Evolutionary conservation across 2,113 vertebrate genomes (phyloP).

Genomic region (Elanoides forficatus): DNA sequence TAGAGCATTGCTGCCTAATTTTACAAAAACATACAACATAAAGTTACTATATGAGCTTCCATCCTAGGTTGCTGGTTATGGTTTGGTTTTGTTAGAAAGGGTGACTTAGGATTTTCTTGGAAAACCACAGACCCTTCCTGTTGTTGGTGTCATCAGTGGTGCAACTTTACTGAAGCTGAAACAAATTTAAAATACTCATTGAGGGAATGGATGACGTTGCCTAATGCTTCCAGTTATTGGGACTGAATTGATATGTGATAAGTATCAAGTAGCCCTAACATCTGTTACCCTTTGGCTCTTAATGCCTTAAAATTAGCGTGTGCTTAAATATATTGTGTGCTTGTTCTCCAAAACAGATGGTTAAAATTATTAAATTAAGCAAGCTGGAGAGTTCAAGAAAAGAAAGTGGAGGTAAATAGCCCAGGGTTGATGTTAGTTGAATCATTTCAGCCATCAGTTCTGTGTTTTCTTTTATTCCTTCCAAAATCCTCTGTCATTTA

Average conservation of each 20-base stretch:
- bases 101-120: not conserved
- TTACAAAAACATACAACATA: not conserved
- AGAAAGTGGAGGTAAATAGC: not conserved
- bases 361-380: not conserved
- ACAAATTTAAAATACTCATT: not conserved
- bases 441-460: not conserved
- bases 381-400: not conserved
- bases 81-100: not conserved
- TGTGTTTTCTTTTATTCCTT: not conserved
- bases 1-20: not conserved
- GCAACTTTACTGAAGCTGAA: not conserved
- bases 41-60: not conserved
- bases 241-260: not conserved
- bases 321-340: not conserved
- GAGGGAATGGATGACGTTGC: not conserved
- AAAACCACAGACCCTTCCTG: not conserved
- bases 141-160: not conserved
- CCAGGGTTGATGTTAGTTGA: not conserved
- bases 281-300: not conserved
- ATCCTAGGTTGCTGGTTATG: not conserved
- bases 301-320: not conserved
- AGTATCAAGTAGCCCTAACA: not conserved
- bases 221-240: not conserved
- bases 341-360: not conserved
- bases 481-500: not conserved